These are phyloP conservation scores for Drosophila bocki DNA, from an alignment of 1,140 invertebrate species.

Conservation along the genomic window DNA sequence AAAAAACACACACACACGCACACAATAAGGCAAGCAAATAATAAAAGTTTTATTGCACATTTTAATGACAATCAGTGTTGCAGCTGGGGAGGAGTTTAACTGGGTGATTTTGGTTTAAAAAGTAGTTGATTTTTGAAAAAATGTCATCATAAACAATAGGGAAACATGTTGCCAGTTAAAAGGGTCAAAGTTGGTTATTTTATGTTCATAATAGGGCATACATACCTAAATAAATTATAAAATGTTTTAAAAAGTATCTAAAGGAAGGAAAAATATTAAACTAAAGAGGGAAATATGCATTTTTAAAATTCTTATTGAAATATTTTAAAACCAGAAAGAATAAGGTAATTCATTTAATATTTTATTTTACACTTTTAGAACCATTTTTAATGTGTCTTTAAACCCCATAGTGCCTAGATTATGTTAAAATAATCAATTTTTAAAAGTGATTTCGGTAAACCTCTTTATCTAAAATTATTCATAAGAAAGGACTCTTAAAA, in stretches of 20 bases:
- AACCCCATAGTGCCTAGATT: neutral
- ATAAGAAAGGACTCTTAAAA: neutral
- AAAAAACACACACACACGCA: slow-evolving; percentile 30
- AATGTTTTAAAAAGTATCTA: neutral
- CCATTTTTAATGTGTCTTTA: too few species aligned
- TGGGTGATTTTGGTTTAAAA: neutral
- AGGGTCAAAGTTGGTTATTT: neutral
- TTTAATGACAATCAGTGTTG: slow-evolving; percentile 29
- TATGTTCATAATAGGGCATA: neutral
- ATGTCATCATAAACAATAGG: neutral
- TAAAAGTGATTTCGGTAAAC: neutral
- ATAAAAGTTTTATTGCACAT: slow-evolving; percentile 48
- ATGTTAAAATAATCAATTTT: neutral
- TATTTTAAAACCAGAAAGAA: too few species aligned
- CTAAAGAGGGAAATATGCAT: too few species aligned
- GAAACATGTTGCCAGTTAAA: neutral
- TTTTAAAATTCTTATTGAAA: too few species aligned
- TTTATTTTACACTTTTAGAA: too few species aligned
- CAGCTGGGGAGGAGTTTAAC: neutral
- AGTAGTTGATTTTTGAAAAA: slow-evolving; percentile 1
- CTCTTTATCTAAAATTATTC: neutral
- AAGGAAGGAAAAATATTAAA: too few species aligned
- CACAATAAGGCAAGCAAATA: slow-evolving; percentile 32
- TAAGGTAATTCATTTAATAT: too few species aligned
- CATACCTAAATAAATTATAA: neutral